Conservation (phyloP, 2,888 invertebrate species). For the Phengaris arion region DNA sequence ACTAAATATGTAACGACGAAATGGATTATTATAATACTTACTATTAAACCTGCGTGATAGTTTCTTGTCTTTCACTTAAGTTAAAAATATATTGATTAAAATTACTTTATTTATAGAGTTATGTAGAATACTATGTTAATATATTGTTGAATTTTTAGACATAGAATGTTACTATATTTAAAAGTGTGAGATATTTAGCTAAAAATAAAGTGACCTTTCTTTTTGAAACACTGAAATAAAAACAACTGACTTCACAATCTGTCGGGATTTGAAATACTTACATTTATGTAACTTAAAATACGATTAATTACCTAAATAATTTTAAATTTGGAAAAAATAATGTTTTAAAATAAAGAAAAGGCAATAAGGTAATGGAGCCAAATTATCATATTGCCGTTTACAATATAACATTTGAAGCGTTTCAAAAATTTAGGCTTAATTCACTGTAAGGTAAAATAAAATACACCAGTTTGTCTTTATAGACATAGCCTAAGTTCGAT, state of each 20-base stretch:
- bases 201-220: conserved; percentile 17
- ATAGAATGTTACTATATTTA: conserved; percentile 9
- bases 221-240: conserved; percentile 24
- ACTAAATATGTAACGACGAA: not conserved
- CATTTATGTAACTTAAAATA: no score
- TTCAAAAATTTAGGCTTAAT: conserved; percentile 55
- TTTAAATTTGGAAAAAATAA: no score
- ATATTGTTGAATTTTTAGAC: conserved; percentile 27
- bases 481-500: conserved; percentile 33
- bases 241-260: not conserved
- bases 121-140: not conserved
- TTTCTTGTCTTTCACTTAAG: conserved; percentile 15
- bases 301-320: not conserved
- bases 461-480: conserved; percentile 64
- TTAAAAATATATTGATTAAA: not conserved
- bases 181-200: conserved; percentile 26
- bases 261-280: not conserved
- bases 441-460: conserved; percentile 77
- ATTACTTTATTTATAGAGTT: conserved; percentile 15
- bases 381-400: conserved; percentile 21
- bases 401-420: conserved; percentile 39
- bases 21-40: not conserved
- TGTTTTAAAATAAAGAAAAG: not conserved
- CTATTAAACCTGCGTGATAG: conserved; percentile 2
- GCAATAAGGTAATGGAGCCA: conserved; percentile 18